Conservation (phyloP, 2,888 invertebrate genomes). For the Drosophila vallismaia region DNA sequence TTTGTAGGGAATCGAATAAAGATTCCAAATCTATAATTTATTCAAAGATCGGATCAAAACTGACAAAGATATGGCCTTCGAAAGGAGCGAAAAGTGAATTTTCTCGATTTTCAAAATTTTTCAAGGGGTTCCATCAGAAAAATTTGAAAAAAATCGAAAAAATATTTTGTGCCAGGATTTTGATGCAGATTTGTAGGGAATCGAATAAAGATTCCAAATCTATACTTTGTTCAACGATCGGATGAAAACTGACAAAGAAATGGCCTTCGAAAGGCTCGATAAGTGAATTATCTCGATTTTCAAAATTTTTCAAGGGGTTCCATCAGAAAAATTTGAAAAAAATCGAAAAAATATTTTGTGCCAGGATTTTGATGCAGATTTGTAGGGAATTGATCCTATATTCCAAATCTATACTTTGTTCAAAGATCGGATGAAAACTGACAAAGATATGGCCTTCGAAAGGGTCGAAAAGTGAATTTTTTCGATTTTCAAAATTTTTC, state of each 20-base stretch:
- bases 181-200: background rate
- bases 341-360: background rate
- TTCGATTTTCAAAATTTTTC: too few relatives aligned
- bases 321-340: background rate
- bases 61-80: background rate
- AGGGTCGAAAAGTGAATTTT: background rate
- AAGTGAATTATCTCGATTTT: background rate
- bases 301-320: background rate
- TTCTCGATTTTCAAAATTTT: too few relatives aligned
- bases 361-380: background rate
- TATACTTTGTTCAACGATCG: background rate
- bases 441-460: background rate
- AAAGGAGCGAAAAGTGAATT: background rate
- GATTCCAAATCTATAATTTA: background rate
- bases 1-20: background rate
- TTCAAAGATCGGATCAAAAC: background rate
- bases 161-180: background rate
- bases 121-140: background rate
- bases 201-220: background rate
- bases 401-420: background rate
- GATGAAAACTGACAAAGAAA: background rate
- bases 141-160: background rate
- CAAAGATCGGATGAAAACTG: background rate
- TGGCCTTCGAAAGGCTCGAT: background rate
- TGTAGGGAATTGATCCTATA: background rate